These are phyloP conservation scores for Porites australiensis DNA, from an alignment of 64 coral and sea anemone genomes.

Conservation along the genomic window DNA sequence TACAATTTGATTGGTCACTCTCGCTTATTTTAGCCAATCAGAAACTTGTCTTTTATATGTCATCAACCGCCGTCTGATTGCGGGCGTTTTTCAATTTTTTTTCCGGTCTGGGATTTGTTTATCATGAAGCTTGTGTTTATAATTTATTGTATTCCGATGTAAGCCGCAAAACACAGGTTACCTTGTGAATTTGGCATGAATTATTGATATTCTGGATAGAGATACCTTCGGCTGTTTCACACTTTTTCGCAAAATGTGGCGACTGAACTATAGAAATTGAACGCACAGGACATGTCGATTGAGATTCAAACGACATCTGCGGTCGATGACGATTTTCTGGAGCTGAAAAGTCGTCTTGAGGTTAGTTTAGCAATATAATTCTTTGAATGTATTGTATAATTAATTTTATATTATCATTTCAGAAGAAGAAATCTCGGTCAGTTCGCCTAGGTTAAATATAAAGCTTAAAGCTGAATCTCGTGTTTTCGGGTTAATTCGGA, in stretches of 20 bases:
- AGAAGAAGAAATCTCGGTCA: background rate
- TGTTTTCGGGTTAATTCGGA: background rate
- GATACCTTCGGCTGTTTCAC: background rate
- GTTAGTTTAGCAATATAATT: background rate
- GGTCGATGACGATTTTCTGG: constrained; percentile 54
- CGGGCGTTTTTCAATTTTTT: background rate
- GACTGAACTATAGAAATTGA: background rate
- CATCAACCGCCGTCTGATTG: constrained; percentile 1
- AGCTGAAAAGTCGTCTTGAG: constrained; percentile 56
- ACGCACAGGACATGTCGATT: constrained; percentile 1
- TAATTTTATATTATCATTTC: background rate
- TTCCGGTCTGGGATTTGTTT: background rate
- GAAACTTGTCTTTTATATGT: background rate
- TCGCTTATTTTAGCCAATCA: constrained; percentile 52
- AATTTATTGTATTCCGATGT: background rate
- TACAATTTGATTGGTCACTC: constrained; percentile 32
- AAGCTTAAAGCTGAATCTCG: background rate
- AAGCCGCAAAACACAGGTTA: constrained; percentile 4
- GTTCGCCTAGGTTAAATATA: background rate
- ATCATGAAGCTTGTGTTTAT: background rate
- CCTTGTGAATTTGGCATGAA: background rate
- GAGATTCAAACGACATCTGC: background rate
- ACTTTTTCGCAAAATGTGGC: background rate
- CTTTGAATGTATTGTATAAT: background rate
- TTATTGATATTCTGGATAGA: constrained; percentile 28